Evolutionary conservation across 2,113 vertebrate genomes (phyloP).

Genomic region (Psephotus haematonotus): DNA sequence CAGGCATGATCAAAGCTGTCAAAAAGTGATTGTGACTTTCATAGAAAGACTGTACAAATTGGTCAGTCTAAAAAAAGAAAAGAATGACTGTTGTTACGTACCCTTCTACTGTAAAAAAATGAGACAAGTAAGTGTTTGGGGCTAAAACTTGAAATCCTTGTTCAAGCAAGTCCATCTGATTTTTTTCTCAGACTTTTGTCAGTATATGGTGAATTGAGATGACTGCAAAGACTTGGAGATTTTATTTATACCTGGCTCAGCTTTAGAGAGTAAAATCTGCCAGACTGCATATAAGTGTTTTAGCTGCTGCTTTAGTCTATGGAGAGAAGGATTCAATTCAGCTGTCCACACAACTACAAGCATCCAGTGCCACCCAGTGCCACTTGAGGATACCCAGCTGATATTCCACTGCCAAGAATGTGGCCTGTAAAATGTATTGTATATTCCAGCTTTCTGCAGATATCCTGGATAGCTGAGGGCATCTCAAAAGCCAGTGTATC

Average conservation of each 20-base stretch:
- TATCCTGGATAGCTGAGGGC: neutral
- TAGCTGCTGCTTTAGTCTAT: neutral
- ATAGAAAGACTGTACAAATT: neutral
- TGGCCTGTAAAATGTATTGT: neutral
- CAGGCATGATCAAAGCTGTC: neutral
- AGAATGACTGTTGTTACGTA: neutral
- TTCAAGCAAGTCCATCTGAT: neutral
- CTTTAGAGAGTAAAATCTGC: neutral
- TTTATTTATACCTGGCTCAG: neutral
- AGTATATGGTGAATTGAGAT: neutral
- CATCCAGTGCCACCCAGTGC: neutral
- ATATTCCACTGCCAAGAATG: neutral
- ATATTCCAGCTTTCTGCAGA: neutral
- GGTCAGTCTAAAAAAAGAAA: neutral
- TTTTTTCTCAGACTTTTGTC: neutral
- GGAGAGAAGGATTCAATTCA: neutral
- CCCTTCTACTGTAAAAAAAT: neutral
- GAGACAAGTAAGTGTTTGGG: neutral
- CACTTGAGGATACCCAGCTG: neutral
- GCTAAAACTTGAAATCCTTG: neutral
- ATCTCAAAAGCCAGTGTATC: neutral
- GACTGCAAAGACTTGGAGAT: neutral
- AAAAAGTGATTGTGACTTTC: neutral
- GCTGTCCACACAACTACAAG: neutral
- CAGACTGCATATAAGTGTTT: neutral